Percentiles rank a stretch among this genome's conserved stretches.
These are phyloP conservation scores for Drosophila insularis DNA, from an alignment of 1,140 invertebrate genomes.

Conservation along the genomic window DNA sequence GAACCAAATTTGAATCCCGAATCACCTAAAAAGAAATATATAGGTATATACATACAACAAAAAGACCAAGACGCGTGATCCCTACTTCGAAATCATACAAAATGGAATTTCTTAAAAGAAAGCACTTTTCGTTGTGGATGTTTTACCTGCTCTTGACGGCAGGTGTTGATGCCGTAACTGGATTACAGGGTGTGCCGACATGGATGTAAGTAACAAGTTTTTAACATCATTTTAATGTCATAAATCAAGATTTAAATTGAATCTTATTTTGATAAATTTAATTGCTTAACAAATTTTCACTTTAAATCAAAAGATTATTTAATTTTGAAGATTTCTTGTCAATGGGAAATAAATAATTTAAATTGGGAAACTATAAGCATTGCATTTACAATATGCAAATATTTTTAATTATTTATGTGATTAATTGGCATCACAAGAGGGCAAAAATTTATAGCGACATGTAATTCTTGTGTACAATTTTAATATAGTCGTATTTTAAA, in stretches of 20 bases:
- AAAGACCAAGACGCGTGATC: neutral
- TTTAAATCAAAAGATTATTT: too few species aligned
- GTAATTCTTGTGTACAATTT: too few species aligned
- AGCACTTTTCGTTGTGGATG: slow-evolving; percentile 64
- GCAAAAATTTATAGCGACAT: too few species aligned
- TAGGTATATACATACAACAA: slow-evolving; percentile 12
- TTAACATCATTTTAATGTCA: neutral
- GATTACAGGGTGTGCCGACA: slow-evolving; percentile 74
- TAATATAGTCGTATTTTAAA: too few species aligned
- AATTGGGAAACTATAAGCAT: too few species aligned
- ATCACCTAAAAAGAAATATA: slow-evolving; percentile 16
- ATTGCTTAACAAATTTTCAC: too few species aligned
- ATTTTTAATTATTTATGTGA: too few species aligned
- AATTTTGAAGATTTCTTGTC: too few species aligned
- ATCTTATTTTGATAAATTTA: too few species aligned
- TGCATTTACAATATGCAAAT: too few species aligned
- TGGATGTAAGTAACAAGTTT: slow-evolving; percentile 75
- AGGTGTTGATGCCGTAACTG: slow-evolving; percentile 48
- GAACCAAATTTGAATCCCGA: neutral
- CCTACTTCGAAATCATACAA: slow-evolving; percentile 26
- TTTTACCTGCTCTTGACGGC: slow-evolving; percentile 55
- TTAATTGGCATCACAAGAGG: too few species aligned
- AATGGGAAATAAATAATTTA: too few species aligned
- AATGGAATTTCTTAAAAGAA: slow-evolving; percentile 69
- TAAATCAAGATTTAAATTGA: neutral